A percentile compares a stretch with the other conserved stretches of the same genome.
Evolutionary conservation across 2,888 invertebrate species (phyloP).

Genomic region (Pollenia labialis): DNA sequence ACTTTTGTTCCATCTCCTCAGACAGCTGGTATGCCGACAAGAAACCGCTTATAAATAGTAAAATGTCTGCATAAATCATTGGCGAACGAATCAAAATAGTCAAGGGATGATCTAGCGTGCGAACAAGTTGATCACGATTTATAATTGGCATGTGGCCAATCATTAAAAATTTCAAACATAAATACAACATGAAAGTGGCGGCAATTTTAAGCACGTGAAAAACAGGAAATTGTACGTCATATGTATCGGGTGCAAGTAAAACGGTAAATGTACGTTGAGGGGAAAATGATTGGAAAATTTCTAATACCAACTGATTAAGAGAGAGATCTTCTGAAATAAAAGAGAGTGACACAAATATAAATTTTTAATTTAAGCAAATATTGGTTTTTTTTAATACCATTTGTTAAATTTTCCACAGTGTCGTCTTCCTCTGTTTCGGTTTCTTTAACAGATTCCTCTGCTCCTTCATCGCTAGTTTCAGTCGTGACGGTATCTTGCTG

Average conservation of each 20-base stretch:
- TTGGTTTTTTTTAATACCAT: slow-evolving; percentile 21
- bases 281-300: slow-evolving; percentile 86
- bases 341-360: not conserved
- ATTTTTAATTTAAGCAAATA: not conserved
- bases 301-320: slow-evolving; percentile 69
- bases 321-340: slow-evolving; percentile 60
- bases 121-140: slow-evolving; percentile 85
- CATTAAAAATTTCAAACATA: slow-evolving; percentile 88
- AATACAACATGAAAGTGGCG: slow-evolving; percentile 87
- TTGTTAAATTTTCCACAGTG: slow-evolving; percentile 52
- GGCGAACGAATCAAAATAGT: slow-evolving; percentile 87
- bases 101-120: slow-evolving; percentile 86
- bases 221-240: slow-evolving; percentile 86
- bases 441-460: slow-evolving; percentile 10
- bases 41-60: slow-evolving; percentile 88
- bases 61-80: slow-evolving; percentile 88
- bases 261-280: slow-evolving; percentile 87
- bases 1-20: slow-evolving; percentile 85
- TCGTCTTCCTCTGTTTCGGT: slow-evolving; percentile 34
- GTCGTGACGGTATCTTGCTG: not conserved
- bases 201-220: slow-evolving; percentile 89
- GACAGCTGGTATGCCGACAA: slow-evolving; percentile 87
- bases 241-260: slow-evolving; percentile 85
- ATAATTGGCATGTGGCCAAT: slow-evolving; percentile 87
- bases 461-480: slow-evolving; percentile 17